Evolutionary conservation across 2,797 vertebrate genomes (phyloP).

Genomic region (Channallabes apus): DNA sequence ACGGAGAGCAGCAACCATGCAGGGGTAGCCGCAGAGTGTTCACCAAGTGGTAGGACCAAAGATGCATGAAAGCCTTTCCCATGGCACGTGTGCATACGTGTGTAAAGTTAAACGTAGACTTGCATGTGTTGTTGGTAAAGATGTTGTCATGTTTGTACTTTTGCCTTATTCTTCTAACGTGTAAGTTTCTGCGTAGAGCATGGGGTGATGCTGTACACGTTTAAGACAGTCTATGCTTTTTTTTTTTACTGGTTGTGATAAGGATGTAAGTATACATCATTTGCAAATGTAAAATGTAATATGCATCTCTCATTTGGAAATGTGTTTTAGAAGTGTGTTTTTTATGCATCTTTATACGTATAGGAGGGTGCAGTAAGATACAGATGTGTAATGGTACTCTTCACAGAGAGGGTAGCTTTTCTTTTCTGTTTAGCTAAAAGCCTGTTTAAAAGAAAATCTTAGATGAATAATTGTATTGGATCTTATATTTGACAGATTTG

Average conservation of each 20-base stretch:
- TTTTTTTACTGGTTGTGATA: too few relatives aligned
- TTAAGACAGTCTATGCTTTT: neutral
- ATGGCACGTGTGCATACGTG: neutral
- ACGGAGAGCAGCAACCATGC: constrained; percentile 84
- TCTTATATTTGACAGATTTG: neutral
- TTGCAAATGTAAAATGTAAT: neutral
- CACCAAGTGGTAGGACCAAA: constrained; percentile 85
- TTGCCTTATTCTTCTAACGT: constrained; percentile 61
- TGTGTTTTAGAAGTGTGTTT: neutral
- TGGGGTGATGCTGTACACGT: neutral
- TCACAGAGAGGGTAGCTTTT: neutral
- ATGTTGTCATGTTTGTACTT: constrained; percentile 62
- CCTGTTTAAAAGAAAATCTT: neutral
- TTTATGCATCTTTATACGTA: neutral
- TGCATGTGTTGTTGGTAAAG: neutral
- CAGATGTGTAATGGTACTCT: neutral
- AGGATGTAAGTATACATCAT: neutral
- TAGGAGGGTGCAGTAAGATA: neutral
- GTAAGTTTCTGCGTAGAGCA: neutral
- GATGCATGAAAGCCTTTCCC: constrained; percentile 52
- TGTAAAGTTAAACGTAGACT: neutral
- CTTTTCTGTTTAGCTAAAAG: neutral
- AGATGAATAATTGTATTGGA: neutral
- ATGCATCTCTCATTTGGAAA: neutral
- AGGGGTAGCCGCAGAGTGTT: constrained; percentile 79